Percentiles rank a stretch among this genome's conserved stretches.
phyloP scores from a whole-genome alignment of 1,140 invertebrate species.

The Drosophila neocordata region DNA sequence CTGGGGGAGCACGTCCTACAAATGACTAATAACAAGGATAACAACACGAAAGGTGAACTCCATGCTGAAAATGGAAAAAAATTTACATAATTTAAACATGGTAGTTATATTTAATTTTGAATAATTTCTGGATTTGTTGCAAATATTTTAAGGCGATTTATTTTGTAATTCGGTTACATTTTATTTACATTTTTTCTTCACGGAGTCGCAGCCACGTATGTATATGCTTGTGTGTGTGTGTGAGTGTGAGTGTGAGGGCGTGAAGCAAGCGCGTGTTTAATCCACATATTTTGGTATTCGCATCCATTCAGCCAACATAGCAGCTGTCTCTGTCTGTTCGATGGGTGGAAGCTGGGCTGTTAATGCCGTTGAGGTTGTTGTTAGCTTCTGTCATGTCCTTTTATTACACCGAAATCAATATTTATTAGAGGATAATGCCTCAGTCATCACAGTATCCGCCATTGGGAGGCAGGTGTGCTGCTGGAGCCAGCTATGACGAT shows the following conservation, averaged over 20 bases:
- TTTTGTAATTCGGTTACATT: conserved; percentile 44
- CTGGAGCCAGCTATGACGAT: not conserved
- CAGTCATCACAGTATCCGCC: conserved; percentile 10
- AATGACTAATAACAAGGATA: conserved; percentile 44
- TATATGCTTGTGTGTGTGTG: no score
- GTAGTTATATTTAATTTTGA: conserved; percentile 62
- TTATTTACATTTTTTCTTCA: conserved; percentile 2
- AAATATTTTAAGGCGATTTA: conserved; percentile 63
- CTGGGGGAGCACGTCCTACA: conserved; percentile 32
- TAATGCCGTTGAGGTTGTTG: conserved; percentile 47
- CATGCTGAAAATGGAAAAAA: conserved; percentile 31
- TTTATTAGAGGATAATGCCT: conserved; percentile 64
- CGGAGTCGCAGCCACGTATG: not conserved
- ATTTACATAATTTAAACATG: conserved; percentile 56
- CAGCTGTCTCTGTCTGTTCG: not conserved
- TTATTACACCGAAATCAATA: conserved; percentile 67
- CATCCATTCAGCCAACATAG: not conserved
- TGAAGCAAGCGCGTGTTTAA: conserved; percentile 31
- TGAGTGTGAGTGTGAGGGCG: not conserved
- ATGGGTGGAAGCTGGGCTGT: conserved; percentile 3
- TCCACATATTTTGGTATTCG: conserved; percentile 42
- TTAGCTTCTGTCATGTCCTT: conserved; percentile 61
- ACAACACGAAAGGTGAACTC: conserved; percentile 41
- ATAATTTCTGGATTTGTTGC: conserved; percentile 61
- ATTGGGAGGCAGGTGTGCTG: conserved; percentile 19